A percentile compares a stretch with the other conserved stretches of the same genome.
Evolutionary conservation across 2,797 vertebrate genomes (phyloP).

Genomic region (Artibeus lituratus): DNA sequence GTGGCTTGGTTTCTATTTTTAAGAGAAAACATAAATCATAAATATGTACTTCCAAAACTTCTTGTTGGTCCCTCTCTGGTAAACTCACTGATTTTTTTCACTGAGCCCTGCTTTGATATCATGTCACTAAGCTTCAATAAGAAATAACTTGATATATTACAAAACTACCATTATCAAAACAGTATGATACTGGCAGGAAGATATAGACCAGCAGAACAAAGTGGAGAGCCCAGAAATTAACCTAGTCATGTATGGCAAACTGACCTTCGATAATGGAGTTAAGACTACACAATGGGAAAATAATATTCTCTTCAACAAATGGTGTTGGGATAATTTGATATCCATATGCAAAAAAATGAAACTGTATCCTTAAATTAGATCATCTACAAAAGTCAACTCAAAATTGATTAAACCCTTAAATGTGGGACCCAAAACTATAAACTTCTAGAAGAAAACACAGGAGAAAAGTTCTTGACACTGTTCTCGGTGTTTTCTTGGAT

Average conservation of each 20-base stretch:
- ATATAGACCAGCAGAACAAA: background rate
- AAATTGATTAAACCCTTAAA: background rate
- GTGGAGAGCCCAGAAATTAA: background rate
- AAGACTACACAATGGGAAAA: background rate
- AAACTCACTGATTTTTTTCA: background rate
- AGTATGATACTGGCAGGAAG: background rate
- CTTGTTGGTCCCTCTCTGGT: background rate
- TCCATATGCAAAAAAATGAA: too few species aligned
- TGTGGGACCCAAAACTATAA: background rate
- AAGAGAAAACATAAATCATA: background rate
- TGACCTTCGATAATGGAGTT: background rate
- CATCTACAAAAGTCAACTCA: background rate
- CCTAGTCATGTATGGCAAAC: background rate
- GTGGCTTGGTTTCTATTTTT: background rate
- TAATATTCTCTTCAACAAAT: background rate
- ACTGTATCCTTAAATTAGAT: background rate
- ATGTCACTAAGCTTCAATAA: background rate
- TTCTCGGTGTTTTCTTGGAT: background rate
- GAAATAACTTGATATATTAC: background rate
- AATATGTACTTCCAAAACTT: background rate
- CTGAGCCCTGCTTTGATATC: background rate
- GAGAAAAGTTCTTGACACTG: background rate
- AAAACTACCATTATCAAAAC: background rate
- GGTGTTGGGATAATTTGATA: background rate
- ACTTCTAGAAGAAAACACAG: background rate